phyloP scores from a whole-genome alignment of 2,888 invertebrate genomes.

The Cecidostiba fungosa region DNA sequence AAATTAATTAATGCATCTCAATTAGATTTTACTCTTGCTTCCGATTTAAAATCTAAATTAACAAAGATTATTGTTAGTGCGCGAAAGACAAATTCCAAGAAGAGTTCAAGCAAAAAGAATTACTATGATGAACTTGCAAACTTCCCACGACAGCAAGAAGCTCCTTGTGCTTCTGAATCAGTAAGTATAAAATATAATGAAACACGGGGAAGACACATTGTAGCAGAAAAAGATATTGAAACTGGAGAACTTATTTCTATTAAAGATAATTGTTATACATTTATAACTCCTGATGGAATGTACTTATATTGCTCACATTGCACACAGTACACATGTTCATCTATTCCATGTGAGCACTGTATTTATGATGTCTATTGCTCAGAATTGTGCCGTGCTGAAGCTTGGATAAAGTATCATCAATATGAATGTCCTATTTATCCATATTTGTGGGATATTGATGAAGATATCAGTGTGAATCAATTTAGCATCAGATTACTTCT shows the following conservation, averaged over 20 bases:
- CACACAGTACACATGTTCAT: conserved; percentile 82
- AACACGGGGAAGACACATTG: conserved; percentile 86
- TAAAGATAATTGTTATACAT: conserved; percentile 88
- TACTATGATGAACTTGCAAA: not conserved
- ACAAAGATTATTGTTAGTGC: not conserved
- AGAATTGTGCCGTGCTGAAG: conserved; percentile 83
- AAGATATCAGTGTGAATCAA: conserved; percentile 81
- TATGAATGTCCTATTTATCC: conserved; percentile 88
- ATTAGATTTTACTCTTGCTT: not conserved
- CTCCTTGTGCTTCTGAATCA: conserved; percentile 85
- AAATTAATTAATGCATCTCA: not conserved
- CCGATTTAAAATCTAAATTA: not conserved
- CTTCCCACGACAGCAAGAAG: conserved; percentile 70
- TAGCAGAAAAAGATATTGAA: conserved; percentile 85
- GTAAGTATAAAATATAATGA: conserved; percentile 83
- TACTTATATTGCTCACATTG: conserved; percentile 87
- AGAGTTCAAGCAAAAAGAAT: not conserved
- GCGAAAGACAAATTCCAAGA: not conserved
- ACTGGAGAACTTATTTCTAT: conserved; percentile 89
- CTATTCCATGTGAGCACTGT: conserved; percentile 85
- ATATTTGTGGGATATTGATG: conserved; percentile 82
- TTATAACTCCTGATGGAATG: conserved; percentile 82
- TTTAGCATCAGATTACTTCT: conserved; percentile 82
- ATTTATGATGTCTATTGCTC: conserved; percentile 86
- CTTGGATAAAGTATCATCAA: conserved; percentile 87